Conservation (phyloP, 1,140 invertebrate species). For the Cydia amplana region DNA sequence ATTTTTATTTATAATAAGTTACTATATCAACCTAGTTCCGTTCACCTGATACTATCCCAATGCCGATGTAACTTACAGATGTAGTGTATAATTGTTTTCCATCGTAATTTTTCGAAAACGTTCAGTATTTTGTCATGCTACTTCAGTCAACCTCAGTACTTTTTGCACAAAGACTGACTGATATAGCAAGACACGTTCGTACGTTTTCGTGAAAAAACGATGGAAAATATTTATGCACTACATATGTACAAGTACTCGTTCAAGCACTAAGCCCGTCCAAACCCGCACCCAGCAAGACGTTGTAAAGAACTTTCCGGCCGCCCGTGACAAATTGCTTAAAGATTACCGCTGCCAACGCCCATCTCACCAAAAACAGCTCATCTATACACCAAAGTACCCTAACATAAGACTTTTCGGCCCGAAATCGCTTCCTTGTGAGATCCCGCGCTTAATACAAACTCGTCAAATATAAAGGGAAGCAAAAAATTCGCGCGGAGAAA, state of each 20-base stretch:
- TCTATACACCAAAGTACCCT: neutral
- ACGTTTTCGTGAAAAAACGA: too few relatives aligned
- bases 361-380: neutral
- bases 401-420: neutral
- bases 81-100: too few relatives aligned
- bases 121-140: too few relatives aligned
- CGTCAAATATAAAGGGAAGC: conserved; percentile 31
- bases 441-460: conserved; percentile 26
- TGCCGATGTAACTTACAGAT: too few relatives aligned
- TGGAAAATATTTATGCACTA: too few relatives aligned
- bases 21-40: too few relatives aligned
- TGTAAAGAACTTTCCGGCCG: conserved; percentile 29
- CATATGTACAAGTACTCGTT: conserved; percentile 8
- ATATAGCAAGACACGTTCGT: too few relatives aligned
- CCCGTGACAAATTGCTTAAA: conserved; percentile 30
- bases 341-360: conserved; percentile 23
- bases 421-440: neutral
- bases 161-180: too few relatives aligned
- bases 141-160: too few relatives aligned
- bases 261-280: neutral
- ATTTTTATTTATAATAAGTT: too few relatives aligned
- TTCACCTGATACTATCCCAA: neutral
- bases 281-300: neutral
- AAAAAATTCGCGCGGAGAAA: conserved; percentile 26
- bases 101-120: too few relatives aligned